These are phyloP conservation scores for Xestoiulus laeticollis DNA, from an alignment of 2,888 invertebrate genomes.

Conservation along the genomic window DNA sequence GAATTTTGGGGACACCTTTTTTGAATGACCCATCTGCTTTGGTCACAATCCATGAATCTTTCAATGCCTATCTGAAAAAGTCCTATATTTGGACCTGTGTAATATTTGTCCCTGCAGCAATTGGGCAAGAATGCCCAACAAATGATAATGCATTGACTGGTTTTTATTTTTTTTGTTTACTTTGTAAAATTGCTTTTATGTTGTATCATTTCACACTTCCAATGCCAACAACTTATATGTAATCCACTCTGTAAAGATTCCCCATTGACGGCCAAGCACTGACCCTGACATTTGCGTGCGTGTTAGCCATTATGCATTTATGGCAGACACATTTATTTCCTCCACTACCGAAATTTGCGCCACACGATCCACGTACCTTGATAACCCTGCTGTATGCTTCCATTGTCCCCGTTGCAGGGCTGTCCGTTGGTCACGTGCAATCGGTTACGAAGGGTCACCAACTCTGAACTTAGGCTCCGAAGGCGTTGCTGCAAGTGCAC, in stretches of 20 bases:
- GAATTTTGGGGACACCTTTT: no score
- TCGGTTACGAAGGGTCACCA: conserved; percentile 89
- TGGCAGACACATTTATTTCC: neutral
- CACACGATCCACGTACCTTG: conserved; percentile 11
- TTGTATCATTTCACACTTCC: no score
- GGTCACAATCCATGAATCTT: no score
- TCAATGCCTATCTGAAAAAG: no score
- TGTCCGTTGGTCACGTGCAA: conserved; percentile 74
- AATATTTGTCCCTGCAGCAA: no score
- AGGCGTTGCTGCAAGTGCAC: conserved; percentile 91
- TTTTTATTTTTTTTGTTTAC: no score
- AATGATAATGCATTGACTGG: no score
- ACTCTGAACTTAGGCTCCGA: conserved; percentile 87
- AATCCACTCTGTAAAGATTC: neutral
- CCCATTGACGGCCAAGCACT: neutral
- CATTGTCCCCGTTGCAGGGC: conserved; percentile 48
- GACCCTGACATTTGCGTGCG: conserved; percentile 30
- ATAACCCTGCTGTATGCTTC: conserved; percentile 42
- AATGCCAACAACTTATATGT: neutral
- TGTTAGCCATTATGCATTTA: neutral
- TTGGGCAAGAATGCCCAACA: no score
- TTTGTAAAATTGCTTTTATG: no score
- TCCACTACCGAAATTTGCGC: neutral
- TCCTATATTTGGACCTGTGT: no score
- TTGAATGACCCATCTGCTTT: no score